Percentiles rank a stretch among this genome's conserved stretches.
These are phyloP conservation scores for Heliconius erato DNA, from an alignment of 2,888 invertebrate genomes.

Conservation along the genomic window DNA sequence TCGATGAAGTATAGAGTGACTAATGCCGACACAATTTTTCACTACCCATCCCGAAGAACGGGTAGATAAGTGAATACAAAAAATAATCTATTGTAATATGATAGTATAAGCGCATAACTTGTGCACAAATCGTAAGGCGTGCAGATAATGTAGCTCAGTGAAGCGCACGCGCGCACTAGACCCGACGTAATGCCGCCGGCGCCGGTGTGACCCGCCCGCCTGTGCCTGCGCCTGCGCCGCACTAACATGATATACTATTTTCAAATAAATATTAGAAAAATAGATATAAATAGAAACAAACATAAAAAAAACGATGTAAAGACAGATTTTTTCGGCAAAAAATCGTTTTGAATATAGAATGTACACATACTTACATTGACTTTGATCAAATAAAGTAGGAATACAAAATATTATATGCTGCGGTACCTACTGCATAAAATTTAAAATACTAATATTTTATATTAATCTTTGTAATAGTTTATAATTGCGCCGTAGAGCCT, in stretches of 20 bases:
- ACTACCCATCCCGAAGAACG: neutral
- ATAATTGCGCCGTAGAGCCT: neutral
- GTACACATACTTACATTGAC: neutral
- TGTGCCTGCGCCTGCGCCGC: constrained; percentile 30
- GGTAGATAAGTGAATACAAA: neutral
- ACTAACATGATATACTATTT: neutral
- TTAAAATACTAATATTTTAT: neutral
- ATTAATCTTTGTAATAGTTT: neutral
- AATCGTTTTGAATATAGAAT: no score
- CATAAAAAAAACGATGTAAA: neutral
- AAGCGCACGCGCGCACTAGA: constrained; percentile 80
- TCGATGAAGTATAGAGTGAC: neutral
- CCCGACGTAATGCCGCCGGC: constrained; percentile 70
- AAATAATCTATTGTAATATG: constrained; percentile 5
- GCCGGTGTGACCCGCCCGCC: constrained; percentile 37
- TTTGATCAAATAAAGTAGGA: neutral
- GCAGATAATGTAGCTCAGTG: constrained; percentile 69
- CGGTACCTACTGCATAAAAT: neutral
- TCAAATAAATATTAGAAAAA: neutral
- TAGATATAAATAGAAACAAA: neutral
- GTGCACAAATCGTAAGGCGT: constrained; percentile 43
- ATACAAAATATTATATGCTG: no score
- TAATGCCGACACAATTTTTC: neutral
- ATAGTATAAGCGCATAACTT: constrained; percentile 41
- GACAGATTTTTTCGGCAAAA: no score